A percentile compares a stretch with the other conserved stretches of the same genome.
Evolutionary conservation across 2,888 invertebrate genomes (phyloP).

Genomic region (Rotaria sp.): DNA sequence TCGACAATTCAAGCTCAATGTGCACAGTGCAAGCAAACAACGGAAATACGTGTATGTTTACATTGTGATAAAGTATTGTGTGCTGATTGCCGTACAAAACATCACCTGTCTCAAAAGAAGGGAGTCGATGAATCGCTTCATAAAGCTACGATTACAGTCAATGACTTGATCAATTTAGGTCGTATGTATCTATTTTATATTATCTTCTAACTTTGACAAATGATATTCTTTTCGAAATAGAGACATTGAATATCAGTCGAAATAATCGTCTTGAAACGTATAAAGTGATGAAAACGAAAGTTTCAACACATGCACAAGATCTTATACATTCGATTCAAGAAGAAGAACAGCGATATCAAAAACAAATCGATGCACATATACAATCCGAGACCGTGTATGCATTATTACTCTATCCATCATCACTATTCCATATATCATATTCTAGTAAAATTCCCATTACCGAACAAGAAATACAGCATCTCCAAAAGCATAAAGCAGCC

Average conservation of each 20-base stretch:
- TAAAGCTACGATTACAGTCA: no score
- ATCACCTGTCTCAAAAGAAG: no score
- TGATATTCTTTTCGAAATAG: background rate
- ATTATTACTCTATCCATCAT: background rate
- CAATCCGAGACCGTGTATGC: background rate
- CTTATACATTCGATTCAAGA: background rate
- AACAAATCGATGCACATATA: background rate
- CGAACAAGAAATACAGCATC: background rate
- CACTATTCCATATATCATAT: background rate
- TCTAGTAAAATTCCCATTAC: background rate
- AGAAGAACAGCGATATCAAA: background rate
- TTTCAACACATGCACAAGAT: background rate
- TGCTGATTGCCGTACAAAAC: no score
- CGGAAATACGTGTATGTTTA: no score
- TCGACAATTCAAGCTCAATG: no score
- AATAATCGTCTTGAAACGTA: background rate
- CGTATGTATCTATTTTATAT: background rate
- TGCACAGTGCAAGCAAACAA: no score
- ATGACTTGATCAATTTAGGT: no score
- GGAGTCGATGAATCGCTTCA: no score
- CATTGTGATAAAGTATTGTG: no score
- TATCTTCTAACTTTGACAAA: background rate
- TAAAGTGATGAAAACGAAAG: background rate
- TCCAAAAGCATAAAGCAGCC: background rate
- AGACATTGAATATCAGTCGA: background rate